Evolutionary conservation across 2,797 vertebrate species (phyloP).

Genomic region (Ctenopoma kingsleyae): DNA sequence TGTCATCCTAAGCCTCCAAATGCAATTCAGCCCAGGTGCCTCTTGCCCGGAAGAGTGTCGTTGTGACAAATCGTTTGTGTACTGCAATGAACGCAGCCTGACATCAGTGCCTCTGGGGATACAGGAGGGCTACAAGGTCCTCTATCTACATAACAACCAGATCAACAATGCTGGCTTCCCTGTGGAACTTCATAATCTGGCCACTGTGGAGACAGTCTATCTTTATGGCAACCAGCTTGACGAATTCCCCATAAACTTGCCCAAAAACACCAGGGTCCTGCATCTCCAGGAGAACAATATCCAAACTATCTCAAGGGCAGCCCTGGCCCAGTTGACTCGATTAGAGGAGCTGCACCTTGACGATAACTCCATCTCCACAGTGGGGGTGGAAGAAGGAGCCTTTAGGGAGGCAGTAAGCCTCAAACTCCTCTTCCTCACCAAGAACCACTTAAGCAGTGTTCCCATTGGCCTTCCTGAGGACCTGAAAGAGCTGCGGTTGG

Average conservation of each 20-base stretch:
- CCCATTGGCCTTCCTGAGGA: constrained; percentile 94
- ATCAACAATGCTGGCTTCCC: constrained; percentile 99
- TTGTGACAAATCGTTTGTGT: constrained; percentile 95
- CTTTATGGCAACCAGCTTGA: constrained; percentile 98
- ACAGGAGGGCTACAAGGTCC: constrained; percentile 93
- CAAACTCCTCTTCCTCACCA: constrained; percentile 96
- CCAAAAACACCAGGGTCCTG: constrained; percentile 93
- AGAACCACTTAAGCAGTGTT: constrained; percentile 98
- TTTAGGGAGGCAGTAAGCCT: constrained; percentile 95
- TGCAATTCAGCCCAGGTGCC: constrained; percentile 87
- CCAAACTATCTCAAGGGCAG: constrained; percentile 95
- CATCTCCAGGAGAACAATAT: constrained; percentile 99
- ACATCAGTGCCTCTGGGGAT: constrained; percentile 99
- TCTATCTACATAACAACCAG: constrained; percentile 99
- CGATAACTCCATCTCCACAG: constrained; percentile 98
- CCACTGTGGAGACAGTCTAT: constrained; percentile 93
- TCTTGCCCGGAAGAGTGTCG: constrained; percentile 95
- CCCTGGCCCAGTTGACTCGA: constrained; percentile 92
- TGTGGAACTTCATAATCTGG: constrained; percentile 92
- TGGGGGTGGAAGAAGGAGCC: constrained; percentile 96
- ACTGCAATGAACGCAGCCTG: constrained; percentile 98
- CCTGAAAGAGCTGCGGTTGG: constrained; percentile 94
- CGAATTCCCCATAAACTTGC: constrained; percentile 97
- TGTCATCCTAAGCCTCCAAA: constrained; percentile 90
- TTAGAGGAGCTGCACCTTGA: constrained; percentile 97